Percentiles rank a stretch among this genome's conserved stretches.
phyloP scores from a whole-genome alignment of 1,140 invertebrate species.

The Drosophila punjabiensis region DNA sequence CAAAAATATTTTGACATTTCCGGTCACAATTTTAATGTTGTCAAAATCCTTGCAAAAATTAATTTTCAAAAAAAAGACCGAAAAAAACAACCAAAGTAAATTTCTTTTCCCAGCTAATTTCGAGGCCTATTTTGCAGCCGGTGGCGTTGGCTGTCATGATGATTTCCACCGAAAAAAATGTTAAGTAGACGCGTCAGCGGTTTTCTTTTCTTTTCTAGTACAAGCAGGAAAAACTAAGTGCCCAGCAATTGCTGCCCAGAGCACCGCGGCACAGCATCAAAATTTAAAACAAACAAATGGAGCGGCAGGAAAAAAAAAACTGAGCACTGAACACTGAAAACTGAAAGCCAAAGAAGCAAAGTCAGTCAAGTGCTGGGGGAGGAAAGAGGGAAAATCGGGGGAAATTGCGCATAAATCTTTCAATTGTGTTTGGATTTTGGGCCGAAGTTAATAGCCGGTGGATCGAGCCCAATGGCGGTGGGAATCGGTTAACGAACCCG shows the following conservation, averaged over 20 bases:
- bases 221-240: conserved; percentile 77
- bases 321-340: conserved; percentile 19
- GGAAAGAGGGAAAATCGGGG: conserved; percentile 15
- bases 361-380: conserved; percentile 65
- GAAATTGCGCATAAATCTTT: conserved; percentile 79
- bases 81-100: neutral
- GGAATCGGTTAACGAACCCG: conserved; percentile 77
- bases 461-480: conserved; percentile 28
- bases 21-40: conserved; percentile 50
- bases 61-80: conserved; percentile 21
- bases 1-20: conserved; percentile 66
- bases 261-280: conserved; percentile 45
- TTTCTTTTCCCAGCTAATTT: conserved; percentile 62
- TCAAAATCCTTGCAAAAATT: conserved; percentile 37
- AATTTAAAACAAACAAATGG: conserved; percentile 73
- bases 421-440: conserved; percentile 79
- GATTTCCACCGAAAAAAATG: conserved; percentile 56
- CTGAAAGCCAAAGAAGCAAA: conserved; percentile 53
- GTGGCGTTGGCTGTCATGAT: conserved; percentile 62
- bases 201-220: conserved; percentile 47
- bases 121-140: conserved; percentile 57
- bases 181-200: conserved; percentile 81
- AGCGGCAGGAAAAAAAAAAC: conserved; percentile 37
- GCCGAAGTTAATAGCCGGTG: conserved; percentile 69
- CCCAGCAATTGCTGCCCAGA: conserved; percentile 61